A percentile compares a stretch with the other conserved stretches of the same genome.
Evolutionary conservation across 1,140 invertebrate species (phyloP).

Genomic region (Rhysida immarginata): DNA sequence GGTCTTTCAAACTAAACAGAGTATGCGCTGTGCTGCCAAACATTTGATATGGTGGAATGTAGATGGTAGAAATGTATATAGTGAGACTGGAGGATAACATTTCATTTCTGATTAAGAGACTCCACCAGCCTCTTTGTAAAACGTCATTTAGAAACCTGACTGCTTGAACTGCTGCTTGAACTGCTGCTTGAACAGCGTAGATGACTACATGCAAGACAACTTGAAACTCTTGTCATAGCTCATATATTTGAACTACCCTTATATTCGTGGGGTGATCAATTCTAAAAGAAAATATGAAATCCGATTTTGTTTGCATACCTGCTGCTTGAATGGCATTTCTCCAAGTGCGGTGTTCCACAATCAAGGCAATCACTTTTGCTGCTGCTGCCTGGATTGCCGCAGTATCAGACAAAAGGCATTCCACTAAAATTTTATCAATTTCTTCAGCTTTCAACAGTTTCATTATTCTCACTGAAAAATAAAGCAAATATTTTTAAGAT

Average conservation of each 20-base stretch:
- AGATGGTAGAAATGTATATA: too few relatives aligned
- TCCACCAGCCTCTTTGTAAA: too few relatives aligned
- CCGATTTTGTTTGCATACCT: neutral
- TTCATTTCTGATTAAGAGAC: too few relatives aligned
- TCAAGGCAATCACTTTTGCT: neutral
- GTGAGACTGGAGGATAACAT: too few relatives aligned
- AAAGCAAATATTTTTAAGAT: neutral
- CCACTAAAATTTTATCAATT: neutral
- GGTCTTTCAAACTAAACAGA: too few relatives aligned
- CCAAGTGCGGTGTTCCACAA: neutral
- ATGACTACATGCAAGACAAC: neutral
- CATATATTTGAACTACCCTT: neutral
- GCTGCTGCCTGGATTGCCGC: neutral
- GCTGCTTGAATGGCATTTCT: neutral
- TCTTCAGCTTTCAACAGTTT: neutral
- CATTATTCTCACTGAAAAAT: neutral
- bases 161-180: neutral
- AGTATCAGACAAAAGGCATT: neutral
- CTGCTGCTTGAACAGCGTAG: neutral
- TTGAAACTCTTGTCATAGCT: neutral
- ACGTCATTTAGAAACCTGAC: too few relatives aligned
- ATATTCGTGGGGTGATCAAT: neutral
- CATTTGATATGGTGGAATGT: too few relatives aligned
- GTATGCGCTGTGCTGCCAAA: too few relatives aligned
- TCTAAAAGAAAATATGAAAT: neutral